A percentile compares a stretch with the other conserved stretches of the same genome.
Conservation (phyloP, 2,113 vertebrate species). For the Tichodroma muraria region DNA sequence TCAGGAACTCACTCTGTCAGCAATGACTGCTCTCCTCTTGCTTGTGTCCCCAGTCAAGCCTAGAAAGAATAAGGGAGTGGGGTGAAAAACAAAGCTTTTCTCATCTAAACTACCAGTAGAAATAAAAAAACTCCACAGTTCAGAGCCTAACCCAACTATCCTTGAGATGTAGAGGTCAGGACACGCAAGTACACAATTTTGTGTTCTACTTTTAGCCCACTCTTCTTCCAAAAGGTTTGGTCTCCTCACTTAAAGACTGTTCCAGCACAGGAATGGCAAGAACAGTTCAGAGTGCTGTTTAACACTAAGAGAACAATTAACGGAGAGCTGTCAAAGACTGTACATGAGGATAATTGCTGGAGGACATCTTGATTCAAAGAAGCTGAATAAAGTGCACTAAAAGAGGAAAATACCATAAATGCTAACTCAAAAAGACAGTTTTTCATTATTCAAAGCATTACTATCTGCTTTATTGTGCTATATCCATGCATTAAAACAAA, state of each 20-base stretch:
- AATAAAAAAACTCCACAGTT: neutral
- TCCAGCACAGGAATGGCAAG: neutral
- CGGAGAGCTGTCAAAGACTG: neutral
- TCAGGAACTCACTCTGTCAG: conserved; percentile 82
- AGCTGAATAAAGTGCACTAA: neutral
- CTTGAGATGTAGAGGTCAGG: neutral
- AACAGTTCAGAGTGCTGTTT: neutral
- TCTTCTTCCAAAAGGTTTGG: neutral
- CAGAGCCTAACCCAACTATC: neutral
- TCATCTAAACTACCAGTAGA: neutral
- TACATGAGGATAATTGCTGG: neutral
- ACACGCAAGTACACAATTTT: neutral
- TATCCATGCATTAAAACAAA: neutral
- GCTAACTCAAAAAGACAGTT: neutral
- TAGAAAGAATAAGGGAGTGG: conserved; percentile 11
- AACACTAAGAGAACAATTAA: neutral
- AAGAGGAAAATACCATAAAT: neutral
- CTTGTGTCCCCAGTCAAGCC: conserved; percentile 85
- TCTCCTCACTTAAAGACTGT: neutral
- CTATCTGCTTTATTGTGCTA: neutral
- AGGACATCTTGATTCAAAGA: neutral
- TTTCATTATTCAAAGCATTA: neutral
- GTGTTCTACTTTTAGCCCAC: neutral
- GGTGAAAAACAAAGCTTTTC: neutral
- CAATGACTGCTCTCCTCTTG: conserved; percentile 85